Conservation (phyloP, 2,888 invertebrate species). For the Coenonympha glycerion region DNA sequence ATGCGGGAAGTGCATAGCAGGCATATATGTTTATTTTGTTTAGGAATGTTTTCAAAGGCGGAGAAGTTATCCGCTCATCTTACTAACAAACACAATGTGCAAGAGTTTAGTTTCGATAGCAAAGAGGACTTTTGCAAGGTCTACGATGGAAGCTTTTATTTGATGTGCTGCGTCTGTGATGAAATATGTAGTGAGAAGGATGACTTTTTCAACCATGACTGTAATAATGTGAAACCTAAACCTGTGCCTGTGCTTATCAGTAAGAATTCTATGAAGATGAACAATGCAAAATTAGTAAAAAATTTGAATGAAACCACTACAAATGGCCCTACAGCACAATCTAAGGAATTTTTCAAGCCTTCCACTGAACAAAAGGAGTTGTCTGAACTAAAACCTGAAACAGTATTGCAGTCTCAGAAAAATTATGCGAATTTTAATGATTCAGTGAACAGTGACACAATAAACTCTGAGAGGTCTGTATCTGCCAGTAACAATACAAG, state of each 20-base stretch:
- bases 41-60: slow-evolving; percentile 87
- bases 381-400: slow-evolving; percentile 45
- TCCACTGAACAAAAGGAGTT: slow-evolving; percentile 47
- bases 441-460: slow-evolving; percentile 49
- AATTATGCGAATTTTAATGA: slow-evolving; percentile 33
- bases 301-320: slow-evolving; percentile 42
- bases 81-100: slow-evolving; percentile 84
- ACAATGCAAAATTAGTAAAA: slow-evolving; percentile 49
- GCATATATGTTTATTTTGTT: slow-evolving; percentile 88
- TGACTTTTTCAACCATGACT: slow-evolving; percentile 85
- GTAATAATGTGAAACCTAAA: slow-evolving; percentile 72
- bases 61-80: slow-evolving; percentile 87
- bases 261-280: slow-evolving; percentile 59
- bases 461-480: slow-evolving; percentile 44
- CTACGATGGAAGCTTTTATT: slow-evolving; percentile 81
- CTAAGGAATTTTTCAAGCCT: slow-evolving; percentile 43
- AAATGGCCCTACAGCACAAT: slow-evolving; percentile 48
- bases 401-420: slow-evolving; percentile 40
- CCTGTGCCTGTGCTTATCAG: slow-evolving; percentile 69
- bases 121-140: slow-evolving; percentile 81
- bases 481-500: slow-evolving; percentile 47
- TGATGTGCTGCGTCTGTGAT: slow-evolving; percentile 88
- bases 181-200: slow-evolving; percentile 85
- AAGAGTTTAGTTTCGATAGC: slow-evolving; percentile 80
- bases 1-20: slow-evolving; percentile 88